phyloP scores from a whole-genome alignment of 2,888 invertebrate genomes.

The Hipparchia semele region DNA sequence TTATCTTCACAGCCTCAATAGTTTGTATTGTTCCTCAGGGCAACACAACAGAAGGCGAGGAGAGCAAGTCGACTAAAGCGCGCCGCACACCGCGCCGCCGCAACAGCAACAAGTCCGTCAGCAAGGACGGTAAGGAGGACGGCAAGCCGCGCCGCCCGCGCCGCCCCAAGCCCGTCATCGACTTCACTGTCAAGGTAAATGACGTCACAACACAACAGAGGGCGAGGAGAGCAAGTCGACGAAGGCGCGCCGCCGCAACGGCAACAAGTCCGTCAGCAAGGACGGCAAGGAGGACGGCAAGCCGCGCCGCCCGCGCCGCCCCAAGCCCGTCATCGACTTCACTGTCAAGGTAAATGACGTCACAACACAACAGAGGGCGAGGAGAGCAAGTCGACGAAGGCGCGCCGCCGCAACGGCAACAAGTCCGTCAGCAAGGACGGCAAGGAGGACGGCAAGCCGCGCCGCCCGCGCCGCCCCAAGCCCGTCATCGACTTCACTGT shows the following conservation, averaged over 20 bases:
- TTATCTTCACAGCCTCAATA: no score
- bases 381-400: constrained; percentile 61
- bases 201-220: constrained; percentile 67
- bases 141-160: constrained; percentile 58
- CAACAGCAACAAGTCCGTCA: constrained; percentile 68
- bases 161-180: constrained; percentile 72
- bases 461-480: constrained; percentile 63
- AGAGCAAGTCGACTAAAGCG: constrained; percentile 59
- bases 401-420: constrained; percentile 70
- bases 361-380: constrained; percentile 73
- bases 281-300: constrained; percentile 49
- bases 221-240: constrained; percentile 65
- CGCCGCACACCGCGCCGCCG: constrained; percentile 65
- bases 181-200: constrained; percentile 79
- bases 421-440: constrained; percentile 64
- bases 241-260: constrained; percentile 69
- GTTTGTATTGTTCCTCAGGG: constrained; percentile 51
- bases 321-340: constrained; percentile 80
- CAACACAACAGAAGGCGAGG: constrained; percentile 72
- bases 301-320: constrained; percentile 63
- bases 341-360: constrained; percentile 68
- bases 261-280: constrained; percentile 66
- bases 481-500: constrained; percentile 83
- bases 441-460: constrained; percentile 50
- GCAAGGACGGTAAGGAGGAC: constrained; percentile 55